These are phyloP conservation scores for Triplophysa bombifrons DNA, from an alignment of 2,797 vertebrate genomes.

Conservation along the genomic window DNA sequence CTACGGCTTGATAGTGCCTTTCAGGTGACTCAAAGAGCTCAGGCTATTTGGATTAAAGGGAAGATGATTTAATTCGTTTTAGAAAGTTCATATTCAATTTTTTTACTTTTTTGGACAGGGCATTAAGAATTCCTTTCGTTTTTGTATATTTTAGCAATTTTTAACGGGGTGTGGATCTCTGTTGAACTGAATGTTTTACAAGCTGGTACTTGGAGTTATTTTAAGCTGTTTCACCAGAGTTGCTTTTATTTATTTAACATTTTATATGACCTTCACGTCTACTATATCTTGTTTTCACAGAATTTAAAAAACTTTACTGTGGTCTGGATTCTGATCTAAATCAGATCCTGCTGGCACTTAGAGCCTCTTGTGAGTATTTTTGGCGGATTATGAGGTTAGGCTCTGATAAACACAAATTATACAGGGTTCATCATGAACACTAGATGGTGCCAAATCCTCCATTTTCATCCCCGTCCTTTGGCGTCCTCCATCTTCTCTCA, in stretches of 20 bases:
- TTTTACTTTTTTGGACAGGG: background rate
- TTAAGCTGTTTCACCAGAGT: background rate
- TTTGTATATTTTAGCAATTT: background rate
- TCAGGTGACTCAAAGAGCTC: background rate
- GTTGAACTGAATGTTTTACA: background rate
- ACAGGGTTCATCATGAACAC: conserved; percentile 57
- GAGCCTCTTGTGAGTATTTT: conserved; percentile 22
- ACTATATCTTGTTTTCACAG: background rate
- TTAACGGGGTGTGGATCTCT: background rate
- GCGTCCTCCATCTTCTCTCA: conserved; percentile 13
- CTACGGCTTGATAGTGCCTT: conserved; percentile 26
- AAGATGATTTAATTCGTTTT: background rate
- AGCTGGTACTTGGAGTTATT: conserved; percentile 10
- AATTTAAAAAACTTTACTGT: conserved; percentile 6
- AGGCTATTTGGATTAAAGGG: background rate
- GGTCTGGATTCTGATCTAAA: conserved; percentile 38
- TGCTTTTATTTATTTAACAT: background rate
- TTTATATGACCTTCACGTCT: background rate
- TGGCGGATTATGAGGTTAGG: conserved; percentile 23
- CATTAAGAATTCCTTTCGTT: background rate
- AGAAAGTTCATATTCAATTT: background rate
- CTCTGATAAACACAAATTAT: conserved; percentile 1
- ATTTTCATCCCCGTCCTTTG: conserved; percentile 27
- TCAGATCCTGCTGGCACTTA: conserved; percentile 1
- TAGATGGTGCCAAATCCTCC: conserved; percentile 72